A percentile compares a stretch with the other conserved stretches of the same genome.
Conservation (phyloP, 2,113 vertebrate genomes). For the Pungitius pungitius region DNA sequence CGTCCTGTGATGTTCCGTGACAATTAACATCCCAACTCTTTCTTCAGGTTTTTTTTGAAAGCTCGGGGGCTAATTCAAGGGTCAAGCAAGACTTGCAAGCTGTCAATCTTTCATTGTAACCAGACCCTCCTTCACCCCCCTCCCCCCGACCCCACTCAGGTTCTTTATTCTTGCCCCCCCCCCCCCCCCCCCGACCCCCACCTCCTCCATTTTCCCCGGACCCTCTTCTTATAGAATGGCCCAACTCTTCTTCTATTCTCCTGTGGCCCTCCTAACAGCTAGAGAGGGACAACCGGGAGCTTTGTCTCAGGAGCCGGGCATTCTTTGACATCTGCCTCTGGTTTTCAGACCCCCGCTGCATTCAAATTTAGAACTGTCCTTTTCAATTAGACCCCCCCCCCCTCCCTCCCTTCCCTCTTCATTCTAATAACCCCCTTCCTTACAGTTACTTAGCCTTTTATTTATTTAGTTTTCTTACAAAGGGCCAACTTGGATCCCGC, state of each 20-base stretch:
- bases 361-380: constrained; percentile 83
- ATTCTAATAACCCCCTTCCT: constrained; percentile 72
- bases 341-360: constrained; percentile 76
- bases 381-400: constrained; percentile 68
- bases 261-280: constrained; percentile 71
- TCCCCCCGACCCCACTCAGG: constrained; percentile 57
- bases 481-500: constrained; percentile 47
- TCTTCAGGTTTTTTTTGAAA: constrained; percentile 76
- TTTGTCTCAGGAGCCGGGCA: constrained; percentile 76
- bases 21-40: constrained; percentile 80
- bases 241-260: constrained; percentile 79
- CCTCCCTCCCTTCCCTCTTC: constrained; percentile 43
- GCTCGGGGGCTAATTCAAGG: constrained; percentile 82
- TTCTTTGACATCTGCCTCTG: constrained; percentile 85
- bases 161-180: constrained; percentile 64
- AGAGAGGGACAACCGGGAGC: constrained; percentile 76
- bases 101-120: constrained; percentile 83
- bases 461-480: constrained; percentile 24
- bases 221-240: constrained; percentile 73
- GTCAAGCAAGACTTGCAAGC: constrained; percentile 86
- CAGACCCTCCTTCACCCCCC: constrained; percentile 38
- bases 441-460: constrained; percentile 52
- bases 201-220: constrained; percentile 67
- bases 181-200: constrained; percentile 47
- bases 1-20: constrained; percentile 76